Evolutionary conservation across 2,797 vertebrate genomes (phyloP).

Genomic region (Numenius phaeopus): DNA sequence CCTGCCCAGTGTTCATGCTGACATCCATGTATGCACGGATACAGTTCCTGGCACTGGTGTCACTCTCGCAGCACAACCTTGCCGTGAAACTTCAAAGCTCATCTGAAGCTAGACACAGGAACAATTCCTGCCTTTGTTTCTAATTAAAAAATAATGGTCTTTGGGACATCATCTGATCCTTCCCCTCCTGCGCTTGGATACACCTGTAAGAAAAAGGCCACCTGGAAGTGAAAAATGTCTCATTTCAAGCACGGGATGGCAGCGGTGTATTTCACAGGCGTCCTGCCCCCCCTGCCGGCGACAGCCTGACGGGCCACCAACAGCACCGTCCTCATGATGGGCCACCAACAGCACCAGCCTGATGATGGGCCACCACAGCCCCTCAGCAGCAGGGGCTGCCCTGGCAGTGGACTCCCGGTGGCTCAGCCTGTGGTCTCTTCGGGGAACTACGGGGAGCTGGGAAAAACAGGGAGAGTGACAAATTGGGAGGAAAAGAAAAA

Average conservation of each 20-base stretch:
- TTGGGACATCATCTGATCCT: too few relatives aligned
- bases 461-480: rapidly evolving
- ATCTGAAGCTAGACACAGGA: rapidly evolving
- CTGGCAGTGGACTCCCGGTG: rapidly evolving
- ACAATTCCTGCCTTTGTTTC: not conserved
- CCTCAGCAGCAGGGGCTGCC: not conserved
- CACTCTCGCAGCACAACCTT: not conserved
- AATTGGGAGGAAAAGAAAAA: rapidly evolving
- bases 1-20: rapidly evolving
- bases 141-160: rapidly evolving
- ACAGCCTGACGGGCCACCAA: not conserved
- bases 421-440: rapidly evolving
- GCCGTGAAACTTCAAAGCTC: not conserved
- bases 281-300: slow-evolving; percentile 65
- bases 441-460: too few relatives aligned
- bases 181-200: not conserved
- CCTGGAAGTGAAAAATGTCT: not conserved
- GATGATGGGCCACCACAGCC: not conserved
- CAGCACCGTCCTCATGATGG: too few relatives aligned
- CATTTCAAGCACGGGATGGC: not conserved
- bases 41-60: not conserved
- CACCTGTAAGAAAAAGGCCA: not conserved
- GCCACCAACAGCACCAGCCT: too few relatives aligned
- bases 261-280: not conserved
- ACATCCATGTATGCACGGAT: rapidly evolving